Evolutionary conservation across 2,888 invertebrate genomes (phyloP).

Genomic region (Cecidostiba fungosa): DNA sequence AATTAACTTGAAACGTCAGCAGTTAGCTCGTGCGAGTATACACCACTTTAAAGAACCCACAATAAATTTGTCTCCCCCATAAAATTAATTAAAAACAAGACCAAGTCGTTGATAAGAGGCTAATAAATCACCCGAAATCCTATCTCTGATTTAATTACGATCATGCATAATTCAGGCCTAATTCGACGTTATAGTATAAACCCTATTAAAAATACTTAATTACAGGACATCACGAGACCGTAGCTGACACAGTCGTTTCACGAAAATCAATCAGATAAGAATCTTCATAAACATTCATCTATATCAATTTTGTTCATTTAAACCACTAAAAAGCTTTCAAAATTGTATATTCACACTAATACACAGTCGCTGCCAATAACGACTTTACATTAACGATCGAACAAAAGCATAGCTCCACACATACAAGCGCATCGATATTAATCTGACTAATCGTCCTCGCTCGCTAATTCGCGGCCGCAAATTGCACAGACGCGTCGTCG

Average conservation of each 20-base stretch:
- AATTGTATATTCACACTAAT: no score
- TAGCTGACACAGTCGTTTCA: conserved; percentile 31
- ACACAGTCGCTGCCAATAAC: no score
- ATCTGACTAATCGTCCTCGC: conserved; percentile 54
- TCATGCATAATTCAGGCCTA: conserved; percentile 47
- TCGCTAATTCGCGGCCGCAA: conserved; percentile 56
- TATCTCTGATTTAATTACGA: conserved; percentile 54
- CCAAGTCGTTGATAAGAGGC: conserved; percentile 17
- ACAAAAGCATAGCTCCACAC: not conserved
- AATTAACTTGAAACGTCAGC: not conserved
- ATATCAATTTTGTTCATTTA: not conserved
- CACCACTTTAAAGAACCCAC: conserved; percentile 24
- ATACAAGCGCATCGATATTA: conserved; percentile 48
- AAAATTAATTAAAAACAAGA: conserved; percentile 57
- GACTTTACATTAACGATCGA: conserved; percentile 10
- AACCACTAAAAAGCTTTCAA: no score
- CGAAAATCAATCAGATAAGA: conserved; percentile 42
- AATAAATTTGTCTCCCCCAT: conserved; percentile 44
- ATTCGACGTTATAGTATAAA: conserved; percentile 47
- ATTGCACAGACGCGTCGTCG: conserved; percentile 54
- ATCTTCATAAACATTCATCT: not conserved
- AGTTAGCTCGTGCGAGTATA: conserved; percentile 13
- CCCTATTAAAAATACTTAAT: conserved; percentile 42
- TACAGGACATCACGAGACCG: conserved; percentile 45
- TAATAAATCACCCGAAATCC: conserved; percentile 57